A percentile compares a stretch with the other conserved stretches of the same genome.
Evolutionary conservation across 2,797 vertebrate species (phyloP).

Genomic region (Kryptolebias ocellatus): DNA sequence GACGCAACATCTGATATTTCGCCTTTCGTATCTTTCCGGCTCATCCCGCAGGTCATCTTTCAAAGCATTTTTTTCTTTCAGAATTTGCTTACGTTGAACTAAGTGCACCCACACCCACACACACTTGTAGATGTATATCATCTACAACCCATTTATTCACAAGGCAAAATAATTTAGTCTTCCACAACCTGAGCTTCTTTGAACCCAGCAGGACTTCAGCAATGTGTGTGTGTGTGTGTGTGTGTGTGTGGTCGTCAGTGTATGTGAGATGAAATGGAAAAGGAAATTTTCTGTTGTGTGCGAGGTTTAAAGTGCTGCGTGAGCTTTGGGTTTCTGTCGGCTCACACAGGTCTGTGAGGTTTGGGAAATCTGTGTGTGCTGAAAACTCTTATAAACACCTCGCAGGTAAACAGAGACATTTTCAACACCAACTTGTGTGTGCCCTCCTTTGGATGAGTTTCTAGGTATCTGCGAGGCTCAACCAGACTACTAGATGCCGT

Average conservation of each 20-base stretch:
- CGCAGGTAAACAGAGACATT: neutral
- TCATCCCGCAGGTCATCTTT: conserved; percentile 23
- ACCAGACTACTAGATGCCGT: conserved; percentile 1
- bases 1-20: conserved; percentile 26
- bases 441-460: conserved; percentile 13
- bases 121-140: neutral
- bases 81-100: conserved; percentile 11
- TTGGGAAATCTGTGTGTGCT: conserved; percentile 33
- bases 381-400: conserved; percentile 1
- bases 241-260: conserved; percentile 3
- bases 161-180: conserved; percentile 41
- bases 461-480: conserved; percentile 8
- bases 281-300: conserved; percentile 44
- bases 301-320: conserved; percentile 47
- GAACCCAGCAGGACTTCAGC: neutral
- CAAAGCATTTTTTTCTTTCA: conserved; percentile 22
- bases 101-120: neutral
- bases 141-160: neutral
- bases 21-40: conserved; percentile 16
- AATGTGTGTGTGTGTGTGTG: conserved; percentile 18
- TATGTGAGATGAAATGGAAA: conserved; percentile 49
- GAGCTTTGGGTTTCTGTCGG: conserved; percentile 41
- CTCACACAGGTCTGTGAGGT: conserved; percentile 49
- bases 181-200: neutral
- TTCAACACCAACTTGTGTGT: conserved; percentile 17